Conservation (phyloP, 37 sponge, comb jelly and placozoan genomes). For the Bolinopsis microptera region DNA sequence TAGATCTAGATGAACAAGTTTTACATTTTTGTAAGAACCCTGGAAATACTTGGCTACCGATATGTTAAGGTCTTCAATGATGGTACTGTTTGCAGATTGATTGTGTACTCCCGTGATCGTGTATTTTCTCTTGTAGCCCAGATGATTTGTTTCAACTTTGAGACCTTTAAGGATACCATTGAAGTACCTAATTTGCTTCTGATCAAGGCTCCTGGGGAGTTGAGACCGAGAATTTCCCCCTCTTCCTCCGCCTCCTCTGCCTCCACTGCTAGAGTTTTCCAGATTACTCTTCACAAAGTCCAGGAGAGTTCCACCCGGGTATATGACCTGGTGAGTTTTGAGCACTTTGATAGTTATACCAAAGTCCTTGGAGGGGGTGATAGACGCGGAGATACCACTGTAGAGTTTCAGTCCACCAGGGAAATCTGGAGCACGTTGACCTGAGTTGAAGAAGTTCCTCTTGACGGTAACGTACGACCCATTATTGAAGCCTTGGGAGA, state of each 20-base stretch:
- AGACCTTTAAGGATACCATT: not conserved
- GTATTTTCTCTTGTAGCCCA: not conserved
- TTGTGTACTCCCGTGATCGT: not conserved
- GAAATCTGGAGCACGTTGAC: not conserved
- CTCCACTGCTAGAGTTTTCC: not conserved
- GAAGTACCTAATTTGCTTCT: not conserved
- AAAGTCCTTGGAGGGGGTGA: not conserved
- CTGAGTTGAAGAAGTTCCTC: not conserved
- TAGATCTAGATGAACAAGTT: not conserved
- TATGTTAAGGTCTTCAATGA: not conserved
- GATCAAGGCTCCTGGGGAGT: not conserved
- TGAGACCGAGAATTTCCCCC: not conserved
- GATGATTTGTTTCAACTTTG: not conserved
- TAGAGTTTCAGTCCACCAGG: not conserved
- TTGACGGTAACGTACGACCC: not conserved
- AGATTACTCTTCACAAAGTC: not conserved
- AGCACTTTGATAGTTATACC: constrained; percentile 24
- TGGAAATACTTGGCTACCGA: not conserved
- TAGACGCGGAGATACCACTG: not conserved
- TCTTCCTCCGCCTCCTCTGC: not conserved
- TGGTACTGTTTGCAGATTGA: not conserved
- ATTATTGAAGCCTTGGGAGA: not conserved
- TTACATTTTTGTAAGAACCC: not conserved
- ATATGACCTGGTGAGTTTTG: constrained; percentile 12
- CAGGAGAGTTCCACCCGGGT: constrained; percentile 6